These are phyloP conservation scores for Lordiphosa stackelbergi DNA, from an alignment of 1,140 invertebrate genomes.

Conservation along the genomic window DNA sequence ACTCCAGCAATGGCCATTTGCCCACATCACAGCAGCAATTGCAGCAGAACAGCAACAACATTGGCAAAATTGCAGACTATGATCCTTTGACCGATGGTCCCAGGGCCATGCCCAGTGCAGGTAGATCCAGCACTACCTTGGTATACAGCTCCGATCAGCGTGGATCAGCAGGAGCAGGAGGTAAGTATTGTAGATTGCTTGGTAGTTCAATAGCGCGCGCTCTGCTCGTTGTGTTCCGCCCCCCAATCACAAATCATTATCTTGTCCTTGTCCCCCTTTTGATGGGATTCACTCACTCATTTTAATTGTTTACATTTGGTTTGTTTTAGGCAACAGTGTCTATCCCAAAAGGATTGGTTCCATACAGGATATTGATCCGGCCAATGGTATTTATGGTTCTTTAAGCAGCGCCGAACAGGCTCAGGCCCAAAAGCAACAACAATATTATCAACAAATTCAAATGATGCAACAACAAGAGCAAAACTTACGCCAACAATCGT, in stretches of 20 bases:
- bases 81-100: slow-evolving; percentile 86
- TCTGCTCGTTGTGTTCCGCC: slow-evolving; percentile 40
- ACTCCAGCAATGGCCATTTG: slow-evolving; percentile 56
- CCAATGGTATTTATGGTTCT: slow-evolving; percentile 93
- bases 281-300: too few relatives aligned
- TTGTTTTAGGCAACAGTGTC: slow-evolving; percentile 59
- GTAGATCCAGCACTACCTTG: slow-evolving; percentile 85
- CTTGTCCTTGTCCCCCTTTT: slow-evolving; percentile 49
- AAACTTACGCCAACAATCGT: slow-evolving; percentile 53
- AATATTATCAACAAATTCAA: slow-evolving; percentile 65
- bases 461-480: slow-evolving; percentile 65
- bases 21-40: slow-evolving; percentile 30
- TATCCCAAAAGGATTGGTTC: slow-evolving; percentile 89
- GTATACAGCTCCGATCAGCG: slow-evolving; percentile 88
- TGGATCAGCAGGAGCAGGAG: slow-evolving; percentile 79
- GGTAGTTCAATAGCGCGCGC: slow-evolving; percentile 47
- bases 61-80: slow-evolving; percentile 88
- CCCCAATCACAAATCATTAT: slow-evolving; percentile 31
- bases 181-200: slow-evolving; percentile 55
- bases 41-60: slow-evolving; percentile 47
- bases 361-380: slow-evolving; percentile 96
- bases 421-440: slow-evolving; percentile 60
- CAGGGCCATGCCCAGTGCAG: slow-evolving; percentile 85
- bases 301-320: not conserved
- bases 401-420: slow-evolving; percentile 79